phyloP scores from a whole-genome alignment of 2,113 vertebrate species.

The Stegastes partitus region DNA sequence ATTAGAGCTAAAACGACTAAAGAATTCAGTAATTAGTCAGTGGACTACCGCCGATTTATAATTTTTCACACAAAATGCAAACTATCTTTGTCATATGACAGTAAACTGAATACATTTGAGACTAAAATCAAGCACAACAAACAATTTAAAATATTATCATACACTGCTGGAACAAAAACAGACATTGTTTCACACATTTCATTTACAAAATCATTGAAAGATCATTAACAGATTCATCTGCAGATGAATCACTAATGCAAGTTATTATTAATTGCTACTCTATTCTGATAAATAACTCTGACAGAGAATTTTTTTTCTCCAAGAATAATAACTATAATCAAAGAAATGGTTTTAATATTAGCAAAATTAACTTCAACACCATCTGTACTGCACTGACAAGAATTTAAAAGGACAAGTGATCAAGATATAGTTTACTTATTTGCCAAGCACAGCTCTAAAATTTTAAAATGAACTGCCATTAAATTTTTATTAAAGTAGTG shows the following conservation, averaged over 20 bases:
- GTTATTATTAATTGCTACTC: background rate
- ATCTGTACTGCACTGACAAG: no score
- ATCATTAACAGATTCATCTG: background rate
- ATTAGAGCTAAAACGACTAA: background rate
- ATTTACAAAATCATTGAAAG: background rate
- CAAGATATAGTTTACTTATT: background rate
- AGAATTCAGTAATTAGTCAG: background rate
- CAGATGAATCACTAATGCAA: background rate
- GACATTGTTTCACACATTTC: no score
- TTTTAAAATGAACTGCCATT: no score
- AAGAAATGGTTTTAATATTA: background rate
- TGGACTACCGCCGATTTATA: background rate
- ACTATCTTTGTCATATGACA: background rate
- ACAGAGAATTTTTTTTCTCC: background rate
- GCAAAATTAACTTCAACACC: background rate
- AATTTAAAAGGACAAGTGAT: background rate
- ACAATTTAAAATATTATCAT: no score
- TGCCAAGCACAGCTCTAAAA: no score
- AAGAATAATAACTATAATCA: background rate
- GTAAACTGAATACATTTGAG: background rate
- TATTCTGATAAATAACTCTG: no score
- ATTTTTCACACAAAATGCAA: background rate
- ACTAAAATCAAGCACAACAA: background rate
- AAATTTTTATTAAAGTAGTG: no score
- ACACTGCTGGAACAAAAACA: background rate